Percentiles rank a stretch among this genome's conserved stretches.
Conservation (phyloP, 2,797 vertebrate species). For the Pitangus sulphuratus region DNA sequence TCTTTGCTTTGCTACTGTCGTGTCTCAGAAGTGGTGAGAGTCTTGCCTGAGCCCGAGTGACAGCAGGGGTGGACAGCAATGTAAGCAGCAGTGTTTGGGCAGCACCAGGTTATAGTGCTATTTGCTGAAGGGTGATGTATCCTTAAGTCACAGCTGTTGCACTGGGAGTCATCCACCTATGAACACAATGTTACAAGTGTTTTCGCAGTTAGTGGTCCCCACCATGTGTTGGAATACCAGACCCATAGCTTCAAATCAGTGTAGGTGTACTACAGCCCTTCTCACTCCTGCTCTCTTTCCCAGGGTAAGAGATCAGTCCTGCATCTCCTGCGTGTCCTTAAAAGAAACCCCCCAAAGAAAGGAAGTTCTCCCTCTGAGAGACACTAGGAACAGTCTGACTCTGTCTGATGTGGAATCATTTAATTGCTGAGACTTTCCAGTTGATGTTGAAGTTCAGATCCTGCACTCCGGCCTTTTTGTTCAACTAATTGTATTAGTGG, state of each 20-base stretch:
- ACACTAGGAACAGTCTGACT: background rate
- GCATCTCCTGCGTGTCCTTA: background rate
- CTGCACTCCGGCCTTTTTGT: background rate
- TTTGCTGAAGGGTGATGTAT: background rate
- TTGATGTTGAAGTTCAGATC: background rate
- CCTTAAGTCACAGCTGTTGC: background rate
- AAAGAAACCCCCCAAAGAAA: background rate
- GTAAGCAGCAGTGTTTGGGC: background rate
- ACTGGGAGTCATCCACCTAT: background rate
- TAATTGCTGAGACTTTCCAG: background rate
- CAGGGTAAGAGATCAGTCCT: background rate
- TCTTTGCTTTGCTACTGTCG: background rate
- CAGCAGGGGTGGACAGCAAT: background rate
- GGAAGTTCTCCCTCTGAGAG: background rate
- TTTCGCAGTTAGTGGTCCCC: background rate
- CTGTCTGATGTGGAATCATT: background rate
- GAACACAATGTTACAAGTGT: background rate
- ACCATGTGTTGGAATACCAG: background rate
- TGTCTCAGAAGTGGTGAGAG: background rate
- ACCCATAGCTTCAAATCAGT: background rate
- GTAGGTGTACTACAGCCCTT: background rate
- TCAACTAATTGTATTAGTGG: background rate
- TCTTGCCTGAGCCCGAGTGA: background rate
- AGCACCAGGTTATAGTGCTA: background rate
- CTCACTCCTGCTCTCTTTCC: background rate